A percentile compares a stretch with the other conserved stretches of the same genome.
These are phyloP conservation scores for Myiozetetes cayanensis DNA, from an alignment of 2,113 vertebrate genomes.

Conservation along the genomic window DNA sequence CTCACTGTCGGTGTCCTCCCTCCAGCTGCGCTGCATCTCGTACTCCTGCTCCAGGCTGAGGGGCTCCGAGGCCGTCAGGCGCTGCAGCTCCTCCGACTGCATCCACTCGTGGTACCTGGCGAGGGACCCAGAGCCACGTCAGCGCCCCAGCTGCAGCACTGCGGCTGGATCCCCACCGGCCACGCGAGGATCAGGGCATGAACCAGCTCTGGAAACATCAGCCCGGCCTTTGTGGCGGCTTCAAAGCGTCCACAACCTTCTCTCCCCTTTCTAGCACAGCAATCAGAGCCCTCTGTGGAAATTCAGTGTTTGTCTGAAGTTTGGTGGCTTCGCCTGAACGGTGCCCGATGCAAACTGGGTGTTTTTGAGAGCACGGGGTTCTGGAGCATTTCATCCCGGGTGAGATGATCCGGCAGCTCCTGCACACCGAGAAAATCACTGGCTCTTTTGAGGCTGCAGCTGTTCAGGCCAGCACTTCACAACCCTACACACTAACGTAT, in stretches of 20 bases:
- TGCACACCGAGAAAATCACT: neutral
- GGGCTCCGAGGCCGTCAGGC: constrained; percentile 89
- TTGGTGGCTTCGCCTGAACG: neutral
- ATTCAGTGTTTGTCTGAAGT: neutral
- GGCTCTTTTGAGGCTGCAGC: neutral
- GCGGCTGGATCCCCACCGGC: rapidly evolving
- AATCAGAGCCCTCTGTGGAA: neutral
- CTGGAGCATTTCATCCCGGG: rapidly evolving
- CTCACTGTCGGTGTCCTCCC: constrained; percentile 89
- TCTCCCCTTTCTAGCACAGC: neutral
- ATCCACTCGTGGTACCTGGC: constrained; percentile 95
- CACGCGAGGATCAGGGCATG: neutral
- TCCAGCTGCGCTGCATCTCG: constrained; percentile 91
- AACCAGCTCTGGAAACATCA: neutral
- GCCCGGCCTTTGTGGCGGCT: neutral
- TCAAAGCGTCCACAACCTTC: neutral
- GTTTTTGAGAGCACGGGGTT: neutral
- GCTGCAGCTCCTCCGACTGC: constrained; percentile 89
- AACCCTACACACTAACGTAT: neutral
- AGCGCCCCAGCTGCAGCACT: neutral
- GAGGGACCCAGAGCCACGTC: neutral
- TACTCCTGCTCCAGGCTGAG: constrained; percentile 93
- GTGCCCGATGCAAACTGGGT: neutral
- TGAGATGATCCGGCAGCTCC: neutral
- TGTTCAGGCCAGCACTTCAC: neutral